Evolutionary conservation across 2,113 vertebrate genomes (phyloP).

Genomic region (Lycaon pictus): DNA sequence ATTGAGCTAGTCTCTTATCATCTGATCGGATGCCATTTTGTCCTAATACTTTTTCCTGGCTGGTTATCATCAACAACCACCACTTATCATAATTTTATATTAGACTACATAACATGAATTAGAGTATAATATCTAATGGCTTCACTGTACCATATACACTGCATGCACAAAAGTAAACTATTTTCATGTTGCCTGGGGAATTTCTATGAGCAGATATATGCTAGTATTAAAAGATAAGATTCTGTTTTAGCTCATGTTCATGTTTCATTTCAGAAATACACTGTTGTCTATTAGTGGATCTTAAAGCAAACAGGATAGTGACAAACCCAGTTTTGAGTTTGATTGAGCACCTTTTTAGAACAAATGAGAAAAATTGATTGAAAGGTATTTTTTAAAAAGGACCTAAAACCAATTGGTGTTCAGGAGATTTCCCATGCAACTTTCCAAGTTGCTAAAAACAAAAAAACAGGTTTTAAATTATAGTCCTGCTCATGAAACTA

Average conservation of each 20-base stretch:
- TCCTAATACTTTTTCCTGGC: constrained; percentile 9
- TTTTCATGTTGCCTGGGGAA: constrained; percentile 42
- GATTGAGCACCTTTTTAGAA: neutral
- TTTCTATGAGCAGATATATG: constrained; percentile 21
- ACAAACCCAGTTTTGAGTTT: constrained; percentile 8
- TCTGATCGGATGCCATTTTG: neutral
- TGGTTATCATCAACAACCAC: constrained; percentile 19
- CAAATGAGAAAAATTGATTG: constrained; percentile 53
- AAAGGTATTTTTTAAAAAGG: neutral
- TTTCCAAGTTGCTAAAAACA: neutral
- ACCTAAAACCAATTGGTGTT: constrained; percentile 16
- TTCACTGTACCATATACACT: neutral
- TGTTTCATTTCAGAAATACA: constrained; percentile 43
- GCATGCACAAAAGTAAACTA: neutral
- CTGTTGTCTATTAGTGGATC: neutral
- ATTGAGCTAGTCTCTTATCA: neutral
- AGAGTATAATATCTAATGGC: neutral
- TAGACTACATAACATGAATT: neutral
- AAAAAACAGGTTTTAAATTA: neutral
- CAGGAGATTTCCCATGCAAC: neutral
- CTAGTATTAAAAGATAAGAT: constrained; percentile 39
- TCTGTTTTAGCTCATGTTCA: constrained; percentile 23
- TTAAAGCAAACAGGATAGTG: constrained; percentile 17
- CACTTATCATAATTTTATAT: neutral
- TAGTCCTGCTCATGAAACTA: neutral